phyloP scores from a whole-genome alignment of 2,797 vertebrate genomes.

The Ispidina picta region DNA sequence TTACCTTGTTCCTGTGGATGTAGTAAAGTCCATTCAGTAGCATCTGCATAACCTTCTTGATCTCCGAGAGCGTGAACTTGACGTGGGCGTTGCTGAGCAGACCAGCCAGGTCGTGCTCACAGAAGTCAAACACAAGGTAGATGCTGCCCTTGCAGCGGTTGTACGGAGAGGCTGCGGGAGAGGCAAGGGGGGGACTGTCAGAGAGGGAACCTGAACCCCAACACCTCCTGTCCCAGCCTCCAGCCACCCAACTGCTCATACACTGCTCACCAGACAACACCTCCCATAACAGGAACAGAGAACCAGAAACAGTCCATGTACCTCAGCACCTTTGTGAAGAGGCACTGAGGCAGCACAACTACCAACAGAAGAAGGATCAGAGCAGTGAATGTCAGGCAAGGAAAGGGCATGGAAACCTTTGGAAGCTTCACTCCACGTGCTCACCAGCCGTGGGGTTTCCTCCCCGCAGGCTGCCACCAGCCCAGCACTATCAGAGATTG shows the following conservation, averaged over 20 bases:
- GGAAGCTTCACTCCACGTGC: neutral
- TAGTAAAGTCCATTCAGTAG: conserved; percentile 96
- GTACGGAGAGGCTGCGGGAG: conserved; percentile 88
- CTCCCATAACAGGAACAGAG: neutral
- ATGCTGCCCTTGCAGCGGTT: conserved; percentile 98
- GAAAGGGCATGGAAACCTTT: neutral
- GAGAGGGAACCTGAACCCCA: accelerated
- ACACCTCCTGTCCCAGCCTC: neutral
- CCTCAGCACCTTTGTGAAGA: neutral
- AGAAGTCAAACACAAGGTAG: conserved; percentile 98
- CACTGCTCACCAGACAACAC: neutral
- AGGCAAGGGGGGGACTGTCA: neutral
- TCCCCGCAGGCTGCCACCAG: neutral
- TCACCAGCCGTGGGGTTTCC: neutral
- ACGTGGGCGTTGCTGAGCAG: conserved; percentile 96
- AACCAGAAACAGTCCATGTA: neutral
- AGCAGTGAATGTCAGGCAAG: neutral
- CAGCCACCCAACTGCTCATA: neutral
- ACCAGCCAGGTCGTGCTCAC: conserved; percentile 95
- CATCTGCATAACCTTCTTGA: conserved; percentile 99
- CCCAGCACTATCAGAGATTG: neutral
- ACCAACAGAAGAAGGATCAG: neutral
- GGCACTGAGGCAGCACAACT: neutral
- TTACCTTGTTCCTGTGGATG: conserved; percentile 98
- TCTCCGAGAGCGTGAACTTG: conserved; percentile 96